Conservation (phyloP, 2,888 invertebrate genomes). For the Yponomeuta cagnagella region DNA sequence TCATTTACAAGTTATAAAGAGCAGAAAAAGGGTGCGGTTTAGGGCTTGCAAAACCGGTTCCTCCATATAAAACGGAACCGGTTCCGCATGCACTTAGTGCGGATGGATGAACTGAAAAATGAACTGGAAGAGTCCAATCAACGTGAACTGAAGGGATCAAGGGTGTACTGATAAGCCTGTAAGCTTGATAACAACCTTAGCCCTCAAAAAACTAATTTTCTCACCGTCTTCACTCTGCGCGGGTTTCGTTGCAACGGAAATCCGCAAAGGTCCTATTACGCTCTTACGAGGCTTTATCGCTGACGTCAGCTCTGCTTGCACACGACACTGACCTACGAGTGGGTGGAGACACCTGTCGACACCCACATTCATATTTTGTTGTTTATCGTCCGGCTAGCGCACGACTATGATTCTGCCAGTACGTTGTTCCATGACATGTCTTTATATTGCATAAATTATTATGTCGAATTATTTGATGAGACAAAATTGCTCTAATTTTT, state of each 20-base stretch:
- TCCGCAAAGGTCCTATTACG: slow-evolving; percentile 7
- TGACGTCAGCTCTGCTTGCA: slow-evolving; percentile 60
- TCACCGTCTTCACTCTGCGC: neutral
- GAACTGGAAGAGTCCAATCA: too few relatives aligned
- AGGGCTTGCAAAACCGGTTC: too few relatives aligned
- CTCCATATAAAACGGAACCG: too few relatives aligned
- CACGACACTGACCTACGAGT: slow-evolving; percentile 58
- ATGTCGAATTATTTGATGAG: neutral
- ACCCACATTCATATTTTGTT: slow-evolving; percentile 37
- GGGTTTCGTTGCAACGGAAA: slow-evolving; percentile 10
- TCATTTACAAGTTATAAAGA: too few relatives aligned
- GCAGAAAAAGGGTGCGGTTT: too few relatives aligned
- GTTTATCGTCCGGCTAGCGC: slow-evolving; percentile 7
- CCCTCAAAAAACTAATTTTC: too few relatives aligned
- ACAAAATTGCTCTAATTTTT: neutral
- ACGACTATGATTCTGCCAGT: neutral
- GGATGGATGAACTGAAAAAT: too few relatives aligned
- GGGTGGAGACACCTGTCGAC: slow-evolving; percentile 55
- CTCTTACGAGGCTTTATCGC: slow-evolving; percentile 44
- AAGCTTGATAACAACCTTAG: too few relatives aligned
- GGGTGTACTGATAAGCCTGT: too few relatives aligned
- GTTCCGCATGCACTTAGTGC: too few relatives aligned
- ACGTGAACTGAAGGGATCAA: too few relatives aligned
- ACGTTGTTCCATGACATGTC: neutral
- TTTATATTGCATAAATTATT: neutral